Conservation (phyloP, 2,797 vertebrate species). For the Cossypha polioptera region DNA sequence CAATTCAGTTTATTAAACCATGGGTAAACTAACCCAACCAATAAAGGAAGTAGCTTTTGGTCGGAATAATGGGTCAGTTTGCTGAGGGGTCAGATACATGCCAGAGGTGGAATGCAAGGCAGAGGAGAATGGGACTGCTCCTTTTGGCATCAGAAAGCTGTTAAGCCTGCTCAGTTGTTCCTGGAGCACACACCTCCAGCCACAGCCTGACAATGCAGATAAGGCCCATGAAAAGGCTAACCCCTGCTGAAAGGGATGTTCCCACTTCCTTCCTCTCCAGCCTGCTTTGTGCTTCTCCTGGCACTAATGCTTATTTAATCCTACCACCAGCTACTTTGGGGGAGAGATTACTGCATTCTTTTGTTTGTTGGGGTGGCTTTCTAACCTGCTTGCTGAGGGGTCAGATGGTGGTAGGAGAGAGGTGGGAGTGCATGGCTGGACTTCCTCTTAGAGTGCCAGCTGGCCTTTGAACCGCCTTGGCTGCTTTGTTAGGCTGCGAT, state of each 20-base stretch:
- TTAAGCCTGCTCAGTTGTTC: conserved; percentile 26
- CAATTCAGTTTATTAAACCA: conserved; percentile 35
- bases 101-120: conserved; percentile 16
- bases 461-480: not conserved
- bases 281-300: conserved; percentile 41
- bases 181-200: not conserved
- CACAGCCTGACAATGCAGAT: conserved; percentile 16
- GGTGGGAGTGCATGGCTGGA: not conserved
- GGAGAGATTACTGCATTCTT: conserved; percentile 42
- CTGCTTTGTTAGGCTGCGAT: conserved; percentile 6
- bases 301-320: conserved; percentile 47
- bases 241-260: conserved; percentile 63
- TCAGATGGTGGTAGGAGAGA: not conserved
- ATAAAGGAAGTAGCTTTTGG: conserved; percentile 13
- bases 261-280: conserved; percentile 46
- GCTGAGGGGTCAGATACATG: not conserved
- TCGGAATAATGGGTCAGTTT: conserved; percentile 11
- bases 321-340: not conserved
- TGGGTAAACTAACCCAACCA: not conserved
- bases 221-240: conserved; percentile 51
- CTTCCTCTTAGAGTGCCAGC: not conserved
- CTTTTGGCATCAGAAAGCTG: conserved; percentile 45
- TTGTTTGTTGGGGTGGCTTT: conserved; percentile 50
- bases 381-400: conserved; percentile 16
- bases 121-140: conserved; percentile 52